A percentile compares a stretch with the other conserved stretches of the same genome.
Evolutionary conservation across 2,888 invertebrate species (phyloP).

Genomic region (Augochlorella aurata): DNA sequence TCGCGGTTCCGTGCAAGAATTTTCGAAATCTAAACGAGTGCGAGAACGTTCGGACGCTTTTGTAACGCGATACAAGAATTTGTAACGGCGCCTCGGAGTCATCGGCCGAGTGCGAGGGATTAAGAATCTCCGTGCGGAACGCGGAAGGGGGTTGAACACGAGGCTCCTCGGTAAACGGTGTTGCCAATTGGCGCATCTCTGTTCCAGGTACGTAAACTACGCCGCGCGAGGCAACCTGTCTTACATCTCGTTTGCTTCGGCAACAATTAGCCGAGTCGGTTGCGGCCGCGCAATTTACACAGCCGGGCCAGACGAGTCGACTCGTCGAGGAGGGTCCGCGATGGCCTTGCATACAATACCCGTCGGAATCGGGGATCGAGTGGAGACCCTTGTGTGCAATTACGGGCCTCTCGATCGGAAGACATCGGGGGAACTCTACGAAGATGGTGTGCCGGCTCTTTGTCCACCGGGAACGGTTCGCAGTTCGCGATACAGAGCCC

Average conservation of each 20-base stretch:
- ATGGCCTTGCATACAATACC: slow-evolving; percentile 37
- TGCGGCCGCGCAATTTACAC: slow-evolving; percentile 74
- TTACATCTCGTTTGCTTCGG: slow-evolving; percentile 70
- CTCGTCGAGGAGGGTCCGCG: slow-evolving; percentile 34
- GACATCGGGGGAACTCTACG: slow-evolving; percentile 71
- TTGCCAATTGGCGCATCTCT: background rate
- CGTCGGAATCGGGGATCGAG: slow-evolving; percentile 59
- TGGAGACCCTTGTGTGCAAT: slow-evolving; percentile 78
- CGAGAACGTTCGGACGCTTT: too few species aligned
- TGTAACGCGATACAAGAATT: too few species aligned
- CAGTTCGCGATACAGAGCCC: slow-evolving; percentile 47
- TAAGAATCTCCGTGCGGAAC: too few species aligned
- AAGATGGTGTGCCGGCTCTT: slow-evolving; percentile 68
- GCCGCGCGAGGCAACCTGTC: slow-evolving; percentile 62
- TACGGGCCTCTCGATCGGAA: slow-evolving; percentile 77
- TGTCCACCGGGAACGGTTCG: slow-evolving; percentile 57
- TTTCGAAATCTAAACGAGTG: too few species aligned
- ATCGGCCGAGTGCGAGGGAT: too few species aligned
- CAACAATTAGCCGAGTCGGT: slow-evolving; percentile 71
- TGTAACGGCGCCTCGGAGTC: too few species aligned
- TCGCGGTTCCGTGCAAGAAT: too few species aligned
- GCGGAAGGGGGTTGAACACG: background rate
- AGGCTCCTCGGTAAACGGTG: background rate
- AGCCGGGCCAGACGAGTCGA: slow-evolving; percentile 52
- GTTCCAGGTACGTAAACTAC: slow-evolving; percentile 70